phyloP scores from a whole-genome alignment of 2,888 invertebrate species.

The Aphrophora alni region DNA sequence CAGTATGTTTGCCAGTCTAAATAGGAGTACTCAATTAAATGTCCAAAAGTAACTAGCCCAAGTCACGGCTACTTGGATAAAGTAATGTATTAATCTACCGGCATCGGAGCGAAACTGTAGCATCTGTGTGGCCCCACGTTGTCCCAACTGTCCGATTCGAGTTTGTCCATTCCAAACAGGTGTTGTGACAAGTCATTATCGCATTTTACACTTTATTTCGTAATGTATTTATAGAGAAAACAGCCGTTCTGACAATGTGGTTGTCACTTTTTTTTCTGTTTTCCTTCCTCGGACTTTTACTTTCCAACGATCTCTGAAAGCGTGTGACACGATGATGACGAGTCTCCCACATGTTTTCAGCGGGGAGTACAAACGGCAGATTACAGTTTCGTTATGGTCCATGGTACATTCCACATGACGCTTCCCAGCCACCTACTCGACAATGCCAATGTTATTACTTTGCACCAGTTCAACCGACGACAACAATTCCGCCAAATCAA shows the following conservation, averaged over 20 bases:
- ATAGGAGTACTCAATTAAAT: too few species aligned
- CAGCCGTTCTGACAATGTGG: neutral
- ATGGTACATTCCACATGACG: constrained; percentile 2
- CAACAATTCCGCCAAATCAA: neutral
- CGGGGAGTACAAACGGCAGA: neutral
- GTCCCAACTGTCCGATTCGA: neutral
- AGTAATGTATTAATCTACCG: neutral
- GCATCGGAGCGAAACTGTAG: neutral
- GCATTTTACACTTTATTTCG: constrained; percentile 2
- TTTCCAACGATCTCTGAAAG: neutral
- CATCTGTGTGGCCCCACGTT: neutral
- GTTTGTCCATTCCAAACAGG: neutral
- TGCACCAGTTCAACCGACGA: neutral
- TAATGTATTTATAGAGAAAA: neutral
- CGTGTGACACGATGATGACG: neutral
- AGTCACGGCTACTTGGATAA: neutral
- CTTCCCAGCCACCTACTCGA: constrained; percentile 9
- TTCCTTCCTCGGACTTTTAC: neutral
- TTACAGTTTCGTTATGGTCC: constrained; percentile 1
- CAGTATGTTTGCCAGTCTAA: too few species aligned
- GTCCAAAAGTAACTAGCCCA: too few species aligned
- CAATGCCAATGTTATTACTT: neutral
- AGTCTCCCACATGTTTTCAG: constrained; percentile 6
- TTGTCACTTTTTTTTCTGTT: neutral
- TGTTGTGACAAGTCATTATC: neutral